Evolutionary conservation across 2,888 invertebrate genomes (phyloP).

Genomic region (Carabus problematicus): DNA sequence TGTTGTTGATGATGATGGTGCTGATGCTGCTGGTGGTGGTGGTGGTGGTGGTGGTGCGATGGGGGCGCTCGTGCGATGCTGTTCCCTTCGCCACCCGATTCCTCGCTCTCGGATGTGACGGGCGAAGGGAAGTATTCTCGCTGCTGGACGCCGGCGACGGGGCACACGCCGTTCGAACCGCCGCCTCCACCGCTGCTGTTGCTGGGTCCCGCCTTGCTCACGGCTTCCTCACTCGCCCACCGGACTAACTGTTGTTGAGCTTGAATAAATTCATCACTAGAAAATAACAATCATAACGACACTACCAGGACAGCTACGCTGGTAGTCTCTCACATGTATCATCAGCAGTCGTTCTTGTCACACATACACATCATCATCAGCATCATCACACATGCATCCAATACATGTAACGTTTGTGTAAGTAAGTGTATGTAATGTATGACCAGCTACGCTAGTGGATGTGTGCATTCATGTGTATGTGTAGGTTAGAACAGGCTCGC

Average conservation of each 20-base stretch:
- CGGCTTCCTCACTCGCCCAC: conserved; percentile 88
- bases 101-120: conserved; percentile 62
- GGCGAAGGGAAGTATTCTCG: conserved; percentile 67
- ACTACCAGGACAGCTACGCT: conserved; percentile 60
- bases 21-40: conserved; percentile 54
- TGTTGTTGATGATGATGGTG: conserved; percentile 57
- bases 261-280: conserved; percentile 97
- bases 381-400: not conserved
- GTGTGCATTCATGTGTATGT: conserved; percentile 10
- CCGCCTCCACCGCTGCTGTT: conserved; percentile 41
- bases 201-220: conserved; percentile 60
- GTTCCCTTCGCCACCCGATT: conserved; percentile 64
- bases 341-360: too few relatives aligned
- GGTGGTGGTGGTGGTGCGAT: conserved; percentile 61
- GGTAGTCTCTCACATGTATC: conserved; percentile 45
- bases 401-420: conserved; percentile 1
- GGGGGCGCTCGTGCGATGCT: conserved; percentile 52
- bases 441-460: conserved; percentile 2
- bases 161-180: conserved; percentile 46
- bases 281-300: conserved; percentile 85
- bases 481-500: not conserved
- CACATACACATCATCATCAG: not conserved
- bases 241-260: conserved; percentile 96
- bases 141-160: conserved; percentile 62
- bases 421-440: conserved; percentile 1